phyloP scores from a whole-genome alignment of 2,888 invertebrate genomes.

The Drosophila kokeensis region DNA sequence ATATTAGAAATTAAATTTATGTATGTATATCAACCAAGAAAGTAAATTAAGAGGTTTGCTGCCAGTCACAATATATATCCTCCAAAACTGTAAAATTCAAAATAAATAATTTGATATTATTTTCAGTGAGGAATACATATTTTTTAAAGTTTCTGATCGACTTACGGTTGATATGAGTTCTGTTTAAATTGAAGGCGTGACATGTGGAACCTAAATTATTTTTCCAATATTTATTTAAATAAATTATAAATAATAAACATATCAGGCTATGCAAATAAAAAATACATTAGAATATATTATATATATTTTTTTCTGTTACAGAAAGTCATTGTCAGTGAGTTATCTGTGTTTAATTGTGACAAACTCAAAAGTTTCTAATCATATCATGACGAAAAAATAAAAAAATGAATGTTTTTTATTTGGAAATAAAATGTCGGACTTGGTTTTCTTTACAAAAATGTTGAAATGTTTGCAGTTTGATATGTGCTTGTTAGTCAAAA shows the following conservation, averaged over 20 bases:
- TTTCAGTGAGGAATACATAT: background rate
- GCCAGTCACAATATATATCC: background rate
- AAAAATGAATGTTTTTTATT: background rate
- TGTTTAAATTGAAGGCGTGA: background rate
- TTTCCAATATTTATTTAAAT: background rate
- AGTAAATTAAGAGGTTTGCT: background rate
- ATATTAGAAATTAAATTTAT: background rate
- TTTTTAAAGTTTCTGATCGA: background rate
- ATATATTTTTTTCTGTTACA: background rate
- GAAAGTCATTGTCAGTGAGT: background rate
- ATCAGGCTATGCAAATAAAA: background rate
- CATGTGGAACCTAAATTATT: background rate
- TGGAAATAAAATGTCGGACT: no score
- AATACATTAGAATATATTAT: no score
- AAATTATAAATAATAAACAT: background rate
- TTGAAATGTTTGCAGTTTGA: background rate
- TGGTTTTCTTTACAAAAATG: background rate
- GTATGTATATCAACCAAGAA: background rate
- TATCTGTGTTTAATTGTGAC: background rate
- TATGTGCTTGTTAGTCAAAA: background rate
- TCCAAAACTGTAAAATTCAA: background rate
- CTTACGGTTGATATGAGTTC: background rate
- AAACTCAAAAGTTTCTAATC: background rate
- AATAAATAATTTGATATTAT: background rate
- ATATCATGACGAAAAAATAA: no score